A percentile compares a stretch with the other conserved stretches of the same genome.
Evolutionary conservation across 1,140 invertebrate genomes (phyloP).

Genomic region (Phortica variegata): DNA sequence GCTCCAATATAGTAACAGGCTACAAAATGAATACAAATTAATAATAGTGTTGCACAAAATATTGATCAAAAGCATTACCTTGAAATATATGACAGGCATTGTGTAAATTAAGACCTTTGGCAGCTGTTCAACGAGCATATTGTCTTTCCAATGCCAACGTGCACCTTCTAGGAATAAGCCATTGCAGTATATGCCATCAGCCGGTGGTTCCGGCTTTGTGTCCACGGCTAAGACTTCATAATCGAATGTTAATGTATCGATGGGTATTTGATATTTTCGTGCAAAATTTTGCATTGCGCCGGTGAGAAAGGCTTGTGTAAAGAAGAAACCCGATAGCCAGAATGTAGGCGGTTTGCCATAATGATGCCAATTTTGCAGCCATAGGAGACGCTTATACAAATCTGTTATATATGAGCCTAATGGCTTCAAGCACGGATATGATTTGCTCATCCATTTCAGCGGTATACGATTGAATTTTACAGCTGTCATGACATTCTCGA

Average conservation of each 20-base stretch:
- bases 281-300: constrained; percentile 91
- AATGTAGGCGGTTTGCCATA: constrained; percentile 74
- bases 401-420: constrained; percentile 83
- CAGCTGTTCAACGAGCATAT: constrained; percentile 70
- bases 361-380: constrained; percentile 71
- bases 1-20: constrained; percentile 61
- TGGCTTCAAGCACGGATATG: constrained; percentile 90
- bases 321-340: constrained; percentile 95
- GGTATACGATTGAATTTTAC: constrained; percentile 78
- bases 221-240: constrained; percentile 67
- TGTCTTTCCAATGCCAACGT: constrained; percentile 70
- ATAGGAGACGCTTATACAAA: constrained; percentile 77
- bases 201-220: constrained; percentile 60
- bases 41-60: too few relatives aligned
- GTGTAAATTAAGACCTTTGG: constrained; percentile 80
- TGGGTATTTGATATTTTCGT: constrained; percentile 81
- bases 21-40: too few relatives aligned
- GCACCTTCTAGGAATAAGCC: constrained; percentile 85
- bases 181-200: constrained; percentile 78
- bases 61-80: constrained; percentile 39
- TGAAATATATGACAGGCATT: constrained; percentile 77
- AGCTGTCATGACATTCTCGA: constrained; percentile 71
- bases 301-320: constrained; percentile 91
- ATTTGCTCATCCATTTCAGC: constrained; percentile 73
- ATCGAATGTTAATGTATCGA: constrained; percentile 82